Base-by-base conservation (phyloP, 2,797 vertebrate species). In the Sebastiscus albofasciatus region DNA sequence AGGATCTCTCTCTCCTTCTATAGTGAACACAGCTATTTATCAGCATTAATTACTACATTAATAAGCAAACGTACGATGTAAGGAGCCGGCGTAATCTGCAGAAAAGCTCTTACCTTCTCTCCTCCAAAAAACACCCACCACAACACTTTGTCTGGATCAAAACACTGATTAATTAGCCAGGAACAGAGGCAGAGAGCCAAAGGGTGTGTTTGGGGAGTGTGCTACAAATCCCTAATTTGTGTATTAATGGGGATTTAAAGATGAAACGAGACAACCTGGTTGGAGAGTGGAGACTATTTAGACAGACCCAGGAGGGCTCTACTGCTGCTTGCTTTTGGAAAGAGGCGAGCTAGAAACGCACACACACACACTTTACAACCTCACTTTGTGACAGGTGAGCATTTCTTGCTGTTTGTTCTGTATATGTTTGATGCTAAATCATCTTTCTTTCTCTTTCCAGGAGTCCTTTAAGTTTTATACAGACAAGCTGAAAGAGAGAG, bases 391-490 rank as follows among this genome's bases (percentile, higher is more conserved):
- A n/a, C 46, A 64, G 65, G 61, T 46, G 62, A 77, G 22, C 61
- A 34, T 58, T 42, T 52, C 2, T 24, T 55, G 20, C 39, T 8
- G 29, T 52, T 52, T 67, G 55, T 76, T 62, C 22, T 34, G 29
- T 58, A 8, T 42, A 4, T 24, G 13, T 69, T 81, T 81, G 71
- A 67, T 49, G 36, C 31, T 81, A 39, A 82, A 68, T 64, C 4
- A 1, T 36, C 65, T 83, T 55, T 76, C 10, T 75, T 71, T 73
- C 11, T 81, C 8, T 81, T 87, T 89, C 29, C 92, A 99, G 98
- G 96, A 98, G 89, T 86, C 94, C 6, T 97, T 97, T 74, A 94
- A 69, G 77, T 98, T 97, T 93, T 98, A 98, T 27, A 82, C 90
- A 80, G 91, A 97, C 4, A 95, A 97, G 90, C 86, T 96, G 89